These are phyloP conservation scores for Himalopsyche tibetana DNA, from an alignment of 2,888 invertebrate species.

Conservation along the genomic window DNA sequence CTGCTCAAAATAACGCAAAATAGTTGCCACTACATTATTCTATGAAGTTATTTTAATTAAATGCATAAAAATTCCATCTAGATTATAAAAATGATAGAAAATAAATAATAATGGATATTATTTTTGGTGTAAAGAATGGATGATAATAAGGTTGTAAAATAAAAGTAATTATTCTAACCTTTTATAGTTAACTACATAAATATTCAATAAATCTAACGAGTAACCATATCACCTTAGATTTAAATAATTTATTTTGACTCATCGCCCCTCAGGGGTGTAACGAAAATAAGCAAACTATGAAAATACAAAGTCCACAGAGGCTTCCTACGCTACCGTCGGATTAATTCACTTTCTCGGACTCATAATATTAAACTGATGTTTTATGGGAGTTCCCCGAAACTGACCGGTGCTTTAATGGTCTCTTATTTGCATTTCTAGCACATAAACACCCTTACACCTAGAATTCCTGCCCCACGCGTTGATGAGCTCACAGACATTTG, in stretches of 20 bases:
- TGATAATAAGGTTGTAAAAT: too few species aligned
- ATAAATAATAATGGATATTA: too few species aligned
- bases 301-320: neutral
- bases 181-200: neutral
- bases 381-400: constrained; percentile 52
- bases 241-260: neutral
- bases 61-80: too few species aligned
- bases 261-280: neutral
- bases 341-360: constrained; percentile 34
- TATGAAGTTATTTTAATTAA: too few species aligned
- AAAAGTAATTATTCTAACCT: too few species aligned
- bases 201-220: neutral
- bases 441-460: constrained; percentile 64
- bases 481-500: constrained; percentile 63
- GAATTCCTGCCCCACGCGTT: constrained; percentile 59
- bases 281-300: constrained; percentile 15
- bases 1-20: too few species aligned
- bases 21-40: too few species aligned
- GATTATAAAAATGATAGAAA: too few species aligned
- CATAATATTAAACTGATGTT: constrained; percentile 60
- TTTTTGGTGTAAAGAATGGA: too few species aligned
- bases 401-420: constrained; percentile 61
- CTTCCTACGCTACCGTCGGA: neutral
- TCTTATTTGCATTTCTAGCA: constrained; percentile 64
- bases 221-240: neutral